Evolutionary conservation across 2,888 invertebrate genomes (phyloP), one percentile per base, ranked within the genome.

Genomic region (Automeris io): DNA sequence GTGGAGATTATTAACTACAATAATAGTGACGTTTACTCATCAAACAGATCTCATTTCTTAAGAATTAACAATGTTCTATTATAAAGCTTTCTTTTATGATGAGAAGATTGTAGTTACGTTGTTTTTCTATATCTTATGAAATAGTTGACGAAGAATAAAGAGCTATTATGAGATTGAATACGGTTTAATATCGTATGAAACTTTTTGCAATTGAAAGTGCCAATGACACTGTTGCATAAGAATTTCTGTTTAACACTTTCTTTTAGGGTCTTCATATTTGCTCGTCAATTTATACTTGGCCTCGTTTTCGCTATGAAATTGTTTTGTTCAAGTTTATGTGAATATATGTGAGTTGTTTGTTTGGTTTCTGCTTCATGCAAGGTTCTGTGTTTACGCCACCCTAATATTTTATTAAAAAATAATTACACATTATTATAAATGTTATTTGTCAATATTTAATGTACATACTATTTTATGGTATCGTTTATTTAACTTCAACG

Each of bases 201-300:
- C 11, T 33, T 33, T 33, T 12, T 22, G 21, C 18, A 33, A 12
- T 12, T 9, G 12, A 19, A 22, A 33, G 6, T 11, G 33, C 7
- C 33, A 19, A 18, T 33, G 19, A 33, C 19, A 33, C 21, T 21
- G 33, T 33, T 33, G 2, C 33, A 21, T 21, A 33, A 33, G 21
- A 19, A 12, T 18, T 11, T 26, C 12, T 26, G 11, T 26, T 22
- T 18, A 12, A 33, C 33, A 33, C 33, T 33, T 33, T 33, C 33
- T 21, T 33, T 33, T 13, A 33, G 7, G 16, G 29, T 16, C 26
- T 29, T 16, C 13, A 16, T 16, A 29, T 16, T 29, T 29, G 16
- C 13, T 16, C 8, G 16, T 16, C n/a, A 8, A 26, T 13, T 26
- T 12, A 25, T 16, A n/a, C n/a, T 29, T 29, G 16, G 13, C 2